phyloP scores from a whole-genome alignment of 2,113 vertebrate species.

The Edolisoma coerulescens region DNA sequence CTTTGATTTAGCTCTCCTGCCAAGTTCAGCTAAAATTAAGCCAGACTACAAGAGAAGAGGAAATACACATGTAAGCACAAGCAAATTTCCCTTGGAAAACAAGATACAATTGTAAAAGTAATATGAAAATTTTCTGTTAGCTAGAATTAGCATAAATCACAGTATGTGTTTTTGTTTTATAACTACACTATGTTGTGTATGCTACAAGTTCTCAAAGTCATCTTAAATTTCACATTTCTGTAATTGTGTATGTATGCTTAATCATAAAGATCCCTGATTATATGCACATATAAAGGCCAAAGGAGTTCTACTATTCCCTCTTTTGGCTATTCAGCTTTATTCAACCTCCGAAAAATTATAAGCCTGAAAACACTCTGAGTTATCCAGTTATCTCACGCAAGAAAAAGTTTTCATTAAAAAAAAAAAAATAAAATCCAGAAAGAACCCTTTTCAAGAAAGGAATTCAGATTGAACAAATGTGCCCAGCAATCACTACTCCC shows the following conservation, averaged over 20 bases:
- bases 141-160: neutral
- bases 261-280: neutral
- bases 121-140: neutral
- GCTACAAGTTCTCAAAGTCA: neutral
- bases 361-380: neutral
- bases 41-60: neutral
- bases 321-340: neutral
- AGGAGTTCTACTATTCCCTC: accelerated
- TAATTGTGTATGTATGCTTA: neutral
- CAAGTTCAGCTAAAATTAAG: neutral
- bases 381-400: neutral
- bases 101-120: neutral
- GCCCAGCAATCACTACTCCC: neutral
- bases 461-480: neutral
- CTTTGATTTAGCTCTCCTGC: neutral
- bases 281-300: neutral
- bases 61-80: neutral
- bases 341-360: neutral
- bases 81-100: neutral
- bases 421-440: neutral
- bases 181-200: accelerated
- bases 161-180: neutral
- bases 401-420: neutral
- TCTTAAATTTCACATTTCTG: neutral
- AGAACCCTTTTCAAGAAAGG: neutral